These are phyloP conservation scores for Coptodon rendalli DNA, from an alignment of 2,113 vertebrate genomes.

Conservation along the genomic window DNA sequence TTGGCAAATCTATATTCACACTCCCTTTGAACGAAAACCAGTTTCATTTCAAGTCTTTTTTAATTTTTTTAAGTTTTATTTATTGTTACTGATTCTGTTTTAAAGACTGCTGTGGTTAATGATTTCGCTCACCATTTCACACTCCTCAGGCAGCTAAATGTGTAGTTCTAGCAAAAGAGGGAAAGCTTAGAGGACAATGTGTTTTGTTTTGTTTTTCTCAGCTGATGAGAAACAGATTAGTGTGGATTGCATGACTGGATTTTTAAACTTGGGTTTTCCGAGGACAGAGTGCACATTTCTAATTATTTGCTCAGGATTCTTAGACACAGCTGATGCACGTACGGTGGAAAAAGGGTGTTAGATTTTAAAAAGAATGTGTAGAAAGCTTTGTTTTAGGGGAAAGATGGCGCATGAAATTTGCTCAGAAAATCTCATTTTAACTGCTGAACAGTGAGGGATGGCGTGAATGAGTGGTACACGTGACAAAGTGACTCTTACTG, in stretches of 20 bases:
- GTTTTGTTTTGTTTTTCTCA: not conserved
- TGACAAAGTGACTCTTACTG: not conserved
- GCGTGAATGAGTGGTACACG: not conserved
- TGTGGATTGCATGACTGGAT: not conserved
- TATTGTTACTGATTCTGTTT: not conserved
- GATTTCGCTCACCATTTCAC: not conserved
- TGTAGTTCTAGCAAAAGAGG: not conserved
- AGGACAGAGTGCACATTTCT: not conserved
- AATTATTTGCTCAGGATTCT: not conserved
- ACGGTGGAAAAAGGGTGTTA: not conserved
- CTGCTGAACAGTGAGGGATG: not conserved
- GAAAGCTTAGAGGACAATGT: not conserved
- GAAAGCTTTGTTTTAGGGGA: not conserved
- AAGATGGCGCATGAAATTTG: not conserved
- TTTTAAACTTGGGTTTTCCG: not conserved
- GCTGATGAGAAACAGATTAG: not conserved
- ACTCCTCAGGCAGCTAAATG: conserved; percentile 44
- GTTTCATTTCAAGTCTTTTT: not conserved
- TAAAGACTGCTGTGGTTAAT: not conserved
- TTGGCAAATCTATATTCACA: conserved; percentile 10
- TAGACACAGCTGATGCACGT: not conserved
- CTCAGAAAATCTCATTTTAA: not conserved
- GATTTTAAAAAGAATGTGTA: not conserved
- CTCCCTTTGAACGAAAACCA: not conserved
- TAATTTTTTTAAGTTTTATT: not conserved